A percentile compares a stretch with the other conserved stretches of the same genome.
Evolutionary conservation across 2,797 vertebrate species (phyloP).

Genomic region (Ispidina picta): DNA sequence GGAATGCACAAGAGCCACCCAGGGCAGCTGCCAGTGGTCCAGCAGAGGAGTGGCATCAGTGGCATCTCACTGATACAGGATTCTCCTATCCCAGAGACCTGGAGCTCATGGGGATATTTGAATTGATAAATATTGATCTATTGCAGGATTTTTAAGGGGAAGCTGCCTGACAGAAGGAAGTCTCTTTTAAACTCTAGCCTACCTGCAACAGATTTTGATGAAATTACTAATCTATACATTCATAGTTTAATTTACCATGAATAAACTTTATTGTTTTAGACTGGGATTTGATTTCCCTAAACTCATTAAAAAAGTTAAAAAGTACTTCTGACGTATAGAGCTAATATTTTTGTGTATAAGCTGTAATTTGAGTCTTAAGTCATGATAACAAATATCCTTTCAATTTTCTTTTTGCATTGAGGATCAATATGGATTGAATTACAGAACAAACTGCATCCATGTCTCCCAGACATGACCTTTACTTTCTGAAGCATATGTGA

Average conservation of each 20-base stretch:
- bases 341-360: not conserved
- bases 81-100: not conserved
- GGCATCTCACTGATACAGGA: not conserved
- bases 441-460: not conserved
- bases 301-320: not conserved
- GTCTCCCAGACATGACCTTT: not conserved
- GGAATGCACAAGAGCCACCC: rapidly evolving
- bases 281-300: not conserved
- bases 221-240: not conserved
- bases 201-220: not conserved
- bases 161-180: not conserved
- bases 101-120: not conserved
- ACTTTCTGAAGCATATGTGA: not conserved
- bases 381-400: not conserved
- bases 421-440: not conserved
- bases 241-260: not conserved
- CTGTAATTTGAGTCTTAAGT: not conserved
- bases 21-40: not conserved
- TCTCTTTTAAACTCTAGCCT: not conserved
- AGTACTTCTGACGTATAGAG: not conserved
- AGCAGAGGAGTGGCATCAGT: not conserved
- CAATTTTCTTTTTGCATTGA: not conserved
- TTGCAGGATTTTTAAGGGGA: not conserved
- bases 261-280: not conserved
- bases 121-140: not conserved